A percentile compares a stretch with the other conserved stretches of the same genome.
Evolutionary conservation across 2,888 invertebrate species (phyloP).

Genomic region (Catocala sponsa): DNA sequence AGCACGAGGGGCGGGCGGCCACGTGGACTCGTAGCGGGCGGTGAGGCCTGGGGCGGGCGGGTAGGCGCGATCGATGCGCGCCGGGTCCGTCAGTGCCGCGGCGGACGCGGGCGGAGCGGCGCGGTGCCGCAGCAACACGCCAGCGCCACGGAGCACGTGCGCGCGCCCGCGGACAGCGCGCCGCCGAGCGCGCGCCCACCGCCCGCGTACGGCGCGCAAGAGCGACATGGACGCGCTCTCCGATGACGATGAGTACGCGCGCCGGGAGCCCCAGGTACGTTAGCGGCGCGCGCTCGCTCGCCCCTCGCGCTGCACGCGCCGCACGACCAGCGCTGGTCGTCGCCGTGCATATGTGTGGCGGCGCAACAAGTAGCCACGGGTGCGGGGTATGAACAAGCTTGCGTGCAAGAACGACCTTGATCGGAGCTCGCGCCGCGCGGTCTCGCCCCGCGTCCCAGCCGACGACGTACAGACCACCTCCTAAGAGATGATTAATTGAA

Average conservation of each 20-base stretch:
- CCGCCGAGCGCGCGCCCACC: constrained; percentile 75
- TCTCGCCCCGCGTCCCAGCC: constrained; percentile 65
- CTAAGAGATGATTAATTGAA: constrained; percentile 43
- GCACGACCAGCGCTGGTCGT: constrained; percentile 52
- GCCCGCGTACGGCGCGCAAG: constrained; percentile 60
- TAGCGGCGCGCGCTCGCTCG: constrained; percentile 20
- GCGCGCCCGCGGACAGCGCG: constrained; percentile 78
- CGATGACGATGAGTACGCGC: constrained; percentile 84
- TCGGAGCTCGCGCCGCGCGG: constrained; percentile 65
- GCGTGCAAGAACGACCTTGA: constrained; percentile 80
- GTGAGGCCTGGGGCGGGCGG: constrained; percentile 63
- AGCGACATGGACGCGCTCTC: constrained; percentile 85
- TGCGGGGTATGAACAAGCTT: constrained; percentile 60
- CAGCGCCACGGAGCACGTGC: constrained; percentile 76
- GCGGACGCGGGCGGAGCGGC: constrained; percentile 83
- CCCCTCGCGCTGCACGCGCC: constrained; percentile 34
- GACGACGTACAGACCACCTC: constrained; percentile 48
- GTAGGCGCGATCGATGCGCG: constrained; percentile 73
- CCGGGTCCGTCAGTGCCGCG: constrained; percentile 80
- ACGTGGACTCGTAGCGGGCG: constrained; percentile 62
- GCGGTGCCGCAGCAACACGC: constrained; percentile 75
- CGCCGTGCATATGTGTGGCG: constrained; percentile 33
- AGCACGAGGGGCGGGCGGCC: constrained; percentile 62
- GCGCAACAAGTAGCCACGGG: constrained; percentile 79
- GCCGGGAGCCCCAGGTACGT: constrained; percentile 83